phyloP scores from a whole-genome alignment of 2,113 vertebrate genomes.

The Boleophthalmus pectinirostris region DNA sequence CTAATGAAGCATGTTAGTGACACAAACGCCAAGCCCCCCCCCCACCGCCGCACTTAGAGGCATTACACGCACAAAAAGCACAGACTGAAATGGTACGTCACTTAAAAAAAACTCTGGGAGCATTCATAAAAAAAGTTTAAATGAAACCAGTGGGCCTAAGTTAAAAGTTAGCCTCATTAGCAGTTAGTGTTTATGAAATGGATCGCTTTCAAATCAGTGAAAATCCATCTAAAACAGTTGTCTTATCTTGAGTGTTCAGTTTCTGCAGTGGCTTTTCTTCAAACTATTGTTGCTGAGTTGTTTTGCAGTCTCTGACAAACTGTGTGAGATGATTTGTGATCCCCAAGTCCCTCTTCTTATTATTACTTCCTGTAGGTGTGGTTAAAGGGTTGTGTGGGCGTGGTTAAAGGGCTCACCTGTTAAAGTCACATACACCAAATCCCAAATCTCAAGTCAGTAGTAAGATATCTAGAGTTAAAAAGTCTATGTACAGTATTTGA shows the following conservation, averaged over 20 bases:
- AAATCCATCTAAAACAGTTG: no score
- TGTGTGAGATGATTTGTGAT: no score
- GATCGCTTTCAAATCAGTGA: not conserved
- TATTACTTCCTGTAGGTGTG: not conserved
- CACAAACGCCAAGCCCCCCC: slow-evolving; percentile 40
- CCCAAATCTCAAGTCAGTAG: no score
- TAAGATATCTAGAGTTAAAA: no score
- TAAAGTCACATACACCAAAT: no score
- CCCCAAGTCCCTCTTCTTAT: not conserved
- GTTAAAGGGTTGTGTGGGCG: not conserved
- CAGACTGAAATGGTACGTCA: not conserved
- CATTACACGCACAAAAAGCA: slow-evolving; percentile 30
- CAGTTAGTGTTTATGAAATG: not conserved
- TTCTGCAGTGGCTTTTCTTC: no score
- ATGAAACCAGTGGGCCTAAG: not conserved
- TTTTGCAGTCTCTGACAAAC: no score
- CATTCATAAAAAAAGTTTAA: not conserved
- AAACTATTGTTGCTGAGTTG: no score
- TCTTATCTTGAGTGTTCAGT: no score
- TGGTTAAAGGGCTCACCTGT: no score
- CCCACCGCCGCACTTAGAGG: slow-evolving; percentile 17
- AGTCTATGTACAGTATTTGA: no score
- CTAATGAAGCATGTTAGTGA: slow-evolving; percentile 61
- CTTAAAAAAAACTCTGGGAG: not conserved
- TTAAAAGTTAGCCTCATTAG: not conserved